Percentiles rank a stretch among this genome's conserved stretches.
Conservation (phyloP, 1,140 invertebrate genomes). For the Drepana arcuata region DNA sequence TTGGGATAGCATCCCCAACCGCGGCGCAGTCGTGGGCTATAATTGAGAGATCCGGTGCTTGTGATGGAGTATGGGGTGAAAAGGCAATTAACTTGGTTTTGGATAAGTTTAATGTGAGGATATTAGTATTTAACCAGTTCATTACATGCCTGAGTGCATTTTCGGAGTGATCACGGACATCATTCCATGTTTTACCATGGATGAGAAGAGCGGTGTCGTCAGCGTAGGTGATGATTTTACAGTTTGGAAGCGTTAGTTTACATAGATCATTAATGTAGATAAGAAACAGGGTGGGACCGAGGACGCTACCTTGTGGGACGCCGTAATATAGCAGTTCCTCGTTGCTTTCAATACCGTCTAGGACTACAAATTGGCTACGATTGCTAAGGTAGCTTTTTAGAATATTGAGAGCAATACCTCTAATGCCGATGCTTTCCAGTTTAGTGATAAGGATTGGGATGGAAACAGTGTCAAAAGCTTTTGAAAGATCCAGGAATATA, state of each 20-base stretch:
- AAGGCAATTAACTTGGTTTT: no score
- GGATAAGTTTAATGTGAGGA: no score
- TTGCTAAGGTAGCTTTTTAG: neutral
- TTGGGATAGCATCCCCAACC: no score
- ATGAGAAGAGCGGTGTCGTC: neutral
- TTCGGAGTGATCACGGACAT: no score
- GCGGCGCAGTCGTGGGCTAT: no score
- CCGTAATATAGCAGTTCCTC: neutral
- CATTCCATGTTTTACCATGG: neutral
- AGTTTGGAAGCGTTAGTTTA: neutral
- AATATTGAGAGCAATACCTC: neutral
- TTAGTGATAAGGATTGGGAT: neutral
- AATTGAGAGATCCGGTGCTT: no score
- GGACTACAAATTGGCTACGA: neutral
- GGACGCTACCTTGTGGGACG: neutral
- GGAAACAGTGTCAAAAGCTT: slow-evolving; percentile 3
- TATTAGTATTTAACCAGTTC: no score
- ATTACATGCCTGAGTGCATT: no score
- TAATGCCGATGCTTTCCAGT: neutral
- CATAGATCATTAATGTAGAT: neutral
- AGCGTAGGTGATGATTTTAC: neutral
- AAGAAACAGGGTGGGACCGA: neutral
- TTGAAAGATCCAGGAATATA: slow-evolving; percentile 2
- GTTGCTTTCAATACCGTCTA: neutral
- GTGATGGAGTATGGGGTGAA: no score